A percentile compares a stretch with the other conserved stretches of the same genome.
Conservation (phyloP, 2,113 vertebrate genomes). For the Corythornis cristatus region DNA sequence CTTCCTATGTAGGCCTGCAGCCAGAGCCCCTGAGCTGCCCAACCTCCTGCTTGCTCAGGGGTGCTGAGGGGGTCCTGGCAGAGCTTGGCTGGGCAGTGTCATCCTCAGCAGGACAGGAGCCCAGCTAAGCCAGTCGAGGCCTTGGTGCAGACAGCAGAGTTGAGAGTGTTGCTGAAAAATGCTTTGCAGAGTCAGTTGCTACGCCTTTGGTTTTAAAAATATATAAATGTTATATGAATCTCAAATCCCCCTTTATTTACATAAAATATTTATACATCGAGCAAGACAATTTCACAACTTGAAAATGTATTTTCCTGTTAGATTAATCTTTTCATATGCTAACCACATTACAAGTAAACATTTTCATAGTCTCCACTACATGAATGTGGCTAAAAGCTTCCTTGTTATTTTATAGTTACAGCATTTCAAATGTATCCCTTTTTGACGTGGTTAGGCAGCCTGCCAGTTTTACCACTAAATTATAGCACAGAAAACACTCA, state of each 20-base stretch:
- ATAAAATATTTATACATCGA: slow-evolving; percentile 77
- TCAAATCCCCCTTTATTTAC: slow-evolving; percentile 76
- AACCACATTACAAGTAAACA: slow-evolving; percentile 79
- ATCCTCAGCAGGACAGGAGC: slow-evolving; percentile 61
- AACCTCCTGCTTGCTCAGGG: background rate
- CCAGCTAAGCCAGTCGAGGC: slow-evolving; percentile 68
- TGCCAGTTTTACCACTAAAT: slow-evolving; percentile 72
- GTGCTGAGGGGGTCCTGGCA: slow-evolving; percentile 48
- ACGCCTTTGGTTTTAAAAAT: slow-evolving; percentile 58
- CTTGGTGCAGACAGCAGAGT: slow-evolving; percentile 55
- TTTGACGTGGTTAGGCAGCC: slow-evolving; percentile 63
- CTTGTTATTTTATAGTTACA: slow-evolving; percentile 73
- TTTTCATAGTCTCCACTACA: slow-evolving; percentile 71
- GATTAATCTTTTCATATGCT: slow-evolving; percentile 82
- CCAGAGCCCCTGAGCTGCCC: background rate
- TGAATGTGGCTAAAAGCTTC: slow-evolving; percentile 75
- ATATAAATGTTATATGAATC: slow-evolving; percentile 74
- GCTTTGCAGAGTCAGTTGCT: slow-evolving; percentile 47
- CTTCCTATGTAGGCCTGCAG: accelerated
- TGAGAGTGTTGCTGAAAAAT: slow-evolving; percentile 61
- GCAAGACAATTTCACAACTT: slow-evolving; percentile 77
- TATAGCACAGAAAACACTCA: slow-evolving; percentile 68
- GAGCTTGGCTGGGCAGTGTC: slow-evolving; percentile 49
- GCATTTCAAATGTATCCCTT: slow-evolving; percentile 65
- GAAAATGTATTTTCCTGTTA: slow-evolving; percentile 78